A percentile compares a stretch with the other conserved stretches of the same genome.
Evolutionary conservation across 1,140 invertebrate genomes (phyloP).

Genomic region (Triops cancriformis): DNA sequence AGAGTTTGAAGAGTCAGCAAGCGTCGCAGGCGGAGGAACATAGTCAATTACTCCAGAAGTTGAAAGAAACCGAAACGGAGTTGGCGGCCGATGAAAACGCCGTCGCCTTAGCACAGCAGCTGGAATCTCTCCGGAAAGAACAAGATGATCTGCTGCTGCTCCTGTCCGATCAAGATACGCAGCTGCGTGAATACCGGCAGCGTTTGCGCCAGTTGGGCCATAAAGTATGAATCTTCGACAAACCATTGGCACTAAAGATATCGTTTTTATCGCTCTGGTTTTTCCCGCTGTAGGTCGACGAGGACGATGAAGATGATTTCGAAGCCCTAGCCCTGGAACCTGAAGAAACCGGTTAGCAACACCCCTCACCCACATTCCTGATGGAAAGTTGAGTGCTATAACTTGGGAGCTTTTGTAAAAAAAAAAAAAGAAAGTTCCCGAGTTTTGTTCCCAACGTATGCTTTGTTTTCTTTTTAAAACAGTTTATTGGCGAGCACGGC

Average conservation of each 20-base stretch:
- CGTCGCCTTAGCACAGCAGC: slow-evolving; percentile 42
- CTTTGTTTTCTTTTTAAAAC: background rate
- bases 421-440: no score
- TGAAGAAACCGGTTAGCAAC: background rate
- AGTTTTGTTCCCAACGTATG: no score
- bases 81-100: background rate
- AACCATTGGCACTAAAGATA: no score
- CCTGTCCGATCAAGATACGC: slow-evolving; percentile 71
- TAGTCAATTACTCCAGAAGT: background rate
- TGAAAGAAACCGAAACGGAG: background rate
- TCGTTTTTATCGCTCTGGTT: slow-evolving; percentile 19
- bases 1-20: slow-evolving; percentile 34
- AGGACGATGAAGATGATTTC: slow-evolving; percentile 37
- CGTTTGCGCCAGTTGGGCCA: slow-evolving; percentile 59
- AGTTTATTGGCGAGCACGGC: background rate
- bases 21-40: slow-evolving; percentile 24
- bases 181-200: slow-evolving; percentile 60
- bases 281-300: slow-evolving; percentile 33
- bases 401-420: background rate
- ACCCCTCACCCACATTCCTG: background rate
- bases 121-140: slow-evolving; percentile 69
- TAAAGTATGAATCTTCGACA: no score
- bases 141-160: slow-evolving; percentile 82
- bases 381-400: background rate
- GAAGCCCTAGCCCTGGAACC: slow-evolving; percentile 31